Conservation (phyloP, 2,797 vertebrate species). For the Aulostomus chinensis region DNA sequence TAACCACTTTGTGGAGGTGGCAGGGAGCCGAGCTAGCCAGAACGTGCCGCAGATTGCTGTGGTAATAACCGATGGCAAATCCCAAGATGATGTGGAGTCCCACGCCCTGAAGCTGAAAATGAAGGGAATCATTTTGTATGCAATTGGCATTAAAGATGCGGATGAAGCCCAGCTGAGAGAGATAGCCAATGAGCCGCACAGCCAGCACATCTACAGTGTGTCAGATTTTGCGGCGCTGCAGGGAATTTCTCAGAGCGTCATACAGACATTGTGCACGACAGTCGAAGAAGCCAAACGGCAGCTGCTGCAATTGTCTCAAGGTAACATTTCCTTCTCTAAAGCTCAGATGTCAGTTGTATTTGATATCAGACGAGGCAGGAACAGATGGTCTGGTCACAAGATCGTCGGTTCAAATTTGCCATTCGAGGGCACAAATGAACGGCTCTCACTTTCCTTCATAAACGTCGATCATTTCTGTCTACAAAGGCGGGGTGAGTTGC, state of each 20-base stretch:
- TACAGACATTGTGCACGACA: slow-evolving; percentile 77
- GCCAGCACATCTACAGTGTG: slow-evolving; percentile 75
- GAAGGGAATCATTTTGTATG: slow-evolving; percentile 76
- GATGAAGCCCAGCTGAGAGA: slow-evolving; percentile 74
- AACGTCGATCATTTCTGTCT: too few species aligned
- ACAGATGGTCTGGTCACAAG: too few species aligned
- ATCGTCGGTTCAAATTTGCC: too few species aligned
- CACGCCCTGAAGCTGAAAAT: slow-evolving; percentile 62
- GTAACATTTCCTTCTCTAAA: slow-evolving; percentile 60
- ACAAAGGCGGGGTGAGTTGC: too few species aligned
- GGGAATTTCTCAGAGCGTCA: slow-evolving; percentile 75
- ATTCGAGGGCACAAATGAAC: too few species aligned
- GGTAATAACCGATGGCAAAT: slow-evolving; percentile 80
- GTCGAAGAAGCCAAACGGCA: slow-evolving; percentile 74
- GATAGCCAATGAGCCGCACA: slow-evolving; percentile 73
- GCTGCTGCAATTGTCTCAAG: slow-evolving; percentile 62
- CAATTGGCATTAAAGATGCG: slow-evolving; percentile 79
- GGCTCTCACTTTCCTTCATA: too few species aligned
- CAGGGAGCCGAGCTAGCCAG: slow-evolving; percentile 66
- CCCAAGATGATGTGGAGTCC: slow-evolving; percentile 71
- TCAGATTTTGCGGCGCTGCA: slow-evolving; percentile 75
- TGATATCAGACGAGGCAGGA: too few species aligned
- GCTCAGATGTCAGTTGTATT: too few species aligned
- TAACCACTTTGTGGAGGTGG: slow-evolving; percentile 69
- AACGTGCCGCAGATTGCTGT: slow-evolving; percentile 78